These are phyloP conservation scores for Caenorhabditis brenneri DNA, from an alignment of 1,140 invertebrate species.

Conservation along the genomic window DNA sequence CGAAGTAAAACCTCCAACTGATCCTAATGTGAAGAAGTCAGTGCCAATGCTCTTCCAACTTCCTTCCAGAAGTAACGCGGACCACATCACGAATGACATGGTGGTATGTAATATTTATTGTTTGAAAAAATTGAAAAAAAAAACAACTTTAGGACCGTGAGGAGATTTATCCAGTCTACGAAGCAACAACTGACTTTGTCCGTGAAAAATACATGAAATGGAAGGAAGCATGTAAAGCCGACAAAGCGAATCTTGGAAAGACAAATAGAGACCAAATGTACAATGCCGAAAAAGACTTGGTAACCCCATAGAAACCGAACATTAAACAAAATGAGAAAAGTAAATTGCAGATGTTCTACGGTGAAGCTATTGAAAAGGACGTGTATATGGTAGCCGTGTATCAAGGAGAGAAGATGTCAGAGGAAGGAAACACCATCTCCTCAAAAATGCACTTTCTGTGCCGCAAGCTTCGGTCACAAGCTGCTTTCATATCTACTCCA, in stretches of 20 bases:
- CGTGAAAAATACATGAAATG: background rate
- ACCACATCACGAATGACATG: background rate
- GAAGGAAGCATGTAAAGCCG: background rate
- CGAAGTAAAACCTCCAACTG: background rate
- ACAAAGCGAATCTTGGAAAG: background rate
- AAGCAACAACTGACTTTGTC: background rate
- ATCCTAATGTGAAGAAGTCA: background rate
- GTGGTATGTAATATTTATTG: background rate
- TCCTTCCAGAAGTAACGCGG: background rate
- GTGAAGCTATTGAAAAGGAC: background rate
- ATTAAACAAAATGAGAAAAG: background rate
- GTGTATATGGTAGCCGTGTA: constrained; percentile 21
- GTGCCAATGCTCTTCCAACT: background rate
- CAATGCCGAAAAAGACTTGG: background rate
- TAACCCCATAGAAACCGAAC: too few relatives aligned
- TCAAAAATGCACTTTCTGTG: background rate
- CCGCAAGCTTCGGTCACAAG: background rate
- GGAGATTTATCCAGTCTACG: background rate
- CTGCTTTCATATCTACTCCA: background rate
- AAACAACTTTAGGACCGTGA: background rate
- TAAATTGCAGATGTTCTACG: background rate
- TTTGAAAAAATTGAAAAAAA: background rate
- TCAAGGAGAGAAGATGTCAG: background rate
- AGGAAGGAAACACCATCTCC: background rate
- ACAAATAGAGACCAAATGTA: background rate